A percentile compares a stretch with the other conserved stretches of the same genome.
Evolutionary conservation across 2,888 invertebrate species (phyloP).

Genomic region (Dione vanillae): DNA sequence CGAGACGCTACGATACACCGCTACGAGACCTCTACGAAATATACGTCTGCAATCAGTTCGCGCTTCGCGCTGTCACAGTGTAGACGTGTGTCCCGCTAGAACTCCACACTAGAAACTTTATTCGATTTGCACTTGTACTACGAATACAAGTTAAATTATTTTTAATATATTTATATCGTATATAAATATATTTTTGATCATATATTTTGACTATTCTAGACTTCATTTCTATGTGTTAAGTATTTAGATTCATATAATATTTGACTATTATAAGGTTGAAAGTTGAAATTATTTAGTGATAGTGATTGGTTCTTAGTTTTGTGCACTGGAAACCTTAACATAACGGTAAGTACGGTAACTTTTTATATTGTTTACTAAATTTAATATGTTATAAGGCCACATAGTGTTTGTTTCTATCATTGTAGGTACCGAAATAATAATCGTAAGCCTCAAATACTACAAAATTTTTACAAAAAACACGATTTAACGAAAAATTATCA

Average conservation of each 20-base stretch:
- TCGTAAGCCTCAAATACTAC: too few relatives aligned
- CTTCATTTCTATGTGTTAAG: neutral
- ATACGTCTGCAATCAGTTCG: slow-evolving; percentile 38
- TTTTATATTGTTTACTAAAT: neutral
- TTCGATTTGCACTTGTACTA: slow-evolving; percentile 4
- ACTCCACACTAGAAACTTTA: slow-evolving; percentile 20
- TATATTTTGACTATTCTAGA: neutral
- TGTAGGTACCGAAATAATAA: too few relatives aligned
- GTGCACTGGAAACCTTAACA: slow-evolving; percentile 2
- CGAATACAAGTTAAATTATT: neutral
- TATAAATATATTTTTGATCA: neutral
- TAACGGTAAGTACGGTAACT: slow-evolving; percentile 6
- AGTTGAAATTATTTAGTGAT: neutral
- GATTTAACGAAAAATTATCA: too few relatives aligned
- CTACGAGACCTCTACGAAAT: slow-evolving; percentile 32
- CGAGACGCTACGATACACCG: slow-evolving; percentile 5
- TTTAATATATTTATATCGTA: neutral
- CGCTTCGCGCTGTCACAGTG: slow-evolving; percentile 44
- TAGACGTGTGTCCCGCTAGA: slow-evolving; percentile 30
- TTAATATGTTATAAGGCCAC: neutral
- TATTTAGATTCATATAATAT: neutral
- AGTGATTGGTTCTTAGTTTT: neutral
- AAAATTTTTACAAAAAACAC: too few relatives aligned
- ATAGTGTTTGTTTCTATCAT: neutral
- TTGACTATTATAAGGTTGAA: neutral